Conservation (phyloP, 2,797 vertebrate species). For the Hydrolagus colliei region DNA sequence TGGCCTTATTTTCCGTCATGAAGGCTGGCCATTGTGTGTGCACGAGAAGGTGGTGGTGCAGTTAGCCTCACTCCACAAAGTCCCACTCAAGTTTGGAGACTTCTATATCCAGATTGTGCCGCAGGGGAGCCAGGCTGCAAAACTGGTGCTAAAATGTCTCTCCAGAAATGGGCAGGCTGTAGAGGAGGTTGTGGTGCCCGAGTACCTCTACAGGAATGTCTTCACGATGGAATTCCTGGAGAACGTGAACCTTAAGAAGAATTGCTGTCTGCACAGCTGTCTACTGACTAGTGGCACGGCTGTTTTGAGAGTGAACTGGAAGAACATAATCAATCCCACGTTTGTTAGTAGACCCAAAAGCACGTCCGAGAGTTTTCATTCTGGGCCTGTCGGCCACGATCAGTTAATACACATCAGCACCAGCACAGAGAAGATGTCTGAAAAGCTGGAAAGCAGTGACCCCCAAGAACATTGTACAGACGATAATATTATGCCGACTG, state of each 20-base stretch:
- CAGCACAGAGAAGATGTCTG: slow-evolving; percentile 53
- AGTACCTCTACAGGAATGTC: slow-evolving; percentile 69
- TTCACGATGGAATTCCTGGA: slow-evolving; percentile 72
- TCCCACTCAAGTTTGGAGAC: slow-evolving; percentile 68
- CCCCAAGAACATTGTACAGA: slow-evolving; percentile 48
- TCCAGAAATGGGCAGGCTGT: slow-evolving; percentile 62
- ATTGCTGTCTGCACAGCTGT: slow-evolving; percentile 65
- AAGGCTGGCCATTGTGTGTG: slow-evolving; percentile 74
- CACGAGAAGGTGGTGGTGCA: slow-evolving; percentile 72
- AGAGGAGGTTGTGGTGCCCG: slow-evolving; percentile 63
- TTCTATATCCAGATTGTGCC: slow-evolving; percentile 74
- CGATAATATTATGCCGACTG: slow-evolving; percentile 58
- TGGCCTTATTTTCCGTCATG: slow-evolving; percentile 65
- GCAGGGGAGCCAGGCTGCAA: slow-evolving; percentile 61
- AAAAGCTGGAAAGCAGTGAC: slow-evolving; percentile 64
- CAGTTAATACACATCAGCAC: slow-evolving; percentile 53
- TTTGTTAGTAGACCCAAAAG: slow-evolving; percentile 60
- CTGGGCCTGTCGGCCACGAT: slow-evolving; percentile 46
- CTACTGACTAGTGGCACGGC: slow-evolving; percentile 65
- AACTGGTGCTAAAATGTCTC: slow-evolving; percentile 74
- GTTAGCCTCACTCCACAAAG: slow-evolving; percentile 66
- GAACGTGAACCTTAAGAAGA: slow-evolving; percentile 62
- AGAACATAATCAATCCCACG: slow-evolving; percentile 66
- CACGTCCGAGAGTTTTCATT: slow-evolving; percentile 54
- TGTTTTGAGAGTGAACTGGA: slow-evolving; percentile 69